Evolutionary conservation across 2,113 vertebrate genomes (phyloP).

Genomic region (Mustelus asterias): DNA sequence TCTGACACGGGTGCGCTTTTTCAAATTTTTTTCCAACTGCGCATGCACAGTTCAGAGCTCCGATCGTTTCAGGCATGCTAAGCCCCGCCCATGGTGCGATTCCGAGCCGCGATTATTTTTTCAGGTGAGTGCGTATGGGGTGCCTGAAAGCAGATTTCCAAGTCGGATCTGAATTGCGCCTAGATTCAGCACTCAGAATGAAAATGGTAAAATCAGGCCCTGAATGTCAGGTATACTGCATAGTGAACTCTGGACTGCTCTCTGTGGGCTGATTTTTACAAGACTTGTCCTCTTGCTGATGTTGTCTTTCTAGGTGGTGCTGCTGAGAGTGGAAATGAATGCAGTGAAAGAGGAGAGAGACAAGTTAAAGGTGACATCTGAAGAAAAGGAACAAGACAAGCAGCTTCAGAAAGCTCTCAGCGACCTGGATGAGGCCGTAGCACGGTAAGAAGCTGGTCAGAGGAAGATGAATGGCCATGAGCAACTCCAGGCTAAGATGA

Average conservation of each 20-base stretch:
- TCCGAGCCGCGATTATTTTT: no score
- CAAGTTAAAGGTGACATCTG: slow-evolving; percentile 64
- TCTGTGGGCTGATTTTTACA: not conserved
- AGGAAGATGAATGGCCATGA: not conserved
- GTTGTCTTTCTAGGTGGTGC: slow-evolving; percentile 66
- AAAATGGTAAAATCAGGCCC: no score
- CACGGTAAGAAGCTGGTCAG: slow-evolving; percentile 67
- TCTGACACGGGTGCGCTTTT: no score
- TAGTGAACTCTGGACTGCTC: not conserved
- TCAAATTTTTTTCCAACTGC: no score
- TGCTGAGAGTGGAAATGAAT: slow-evolving; percentile 83
- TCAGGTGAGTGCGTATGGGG: no score
- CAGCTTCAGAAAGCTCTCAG: slow-evolving; percentile 86
- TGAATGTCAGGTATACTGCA: not conserved
- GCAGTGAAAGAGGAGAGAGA: slow-evolving; percentile 80
- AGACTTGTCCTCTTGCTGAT: not conserved
- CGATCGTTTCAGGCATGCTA: no score
- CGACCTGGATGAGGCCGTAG: slow-evolving; percentile 90
- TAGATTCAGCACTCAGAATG: no score
- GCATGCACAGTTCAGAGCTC: no score
- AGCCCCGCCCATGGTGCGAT: no score
- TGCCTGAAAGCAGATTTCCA: no score
- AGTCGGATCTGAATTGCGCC: no score
- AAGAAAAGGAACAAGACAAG: slow-evolving; percentile 74
- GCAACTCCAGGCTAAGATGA: not conserved